Evolutionary conservation across 92 coral and sea anemone genomes (phyloP).

Genomic region (Actinernus sp.): DNA sequence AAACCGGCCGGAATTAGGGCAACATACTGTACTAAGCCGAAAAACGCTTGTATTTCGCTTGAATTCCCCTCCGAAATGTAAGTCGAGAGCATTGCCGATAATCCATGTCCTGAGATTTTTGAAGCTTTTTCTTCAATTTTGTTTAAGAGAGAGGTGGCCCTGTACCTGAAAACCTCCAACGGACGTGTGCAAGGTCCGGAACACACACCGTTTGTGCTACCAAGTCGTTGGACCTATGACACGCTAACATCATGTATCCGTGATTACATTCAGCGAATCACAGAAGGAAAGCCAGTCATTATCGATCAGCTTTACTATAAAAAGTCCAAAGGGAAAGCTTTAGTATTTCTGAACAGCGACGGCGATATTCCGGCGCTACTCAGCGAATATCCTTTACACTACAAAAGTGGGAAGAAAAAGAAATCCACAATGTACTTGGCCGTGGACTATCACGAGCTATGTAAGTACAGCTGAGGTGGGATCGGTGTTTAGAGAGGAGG

Average conservation of each 20-base stretch:
- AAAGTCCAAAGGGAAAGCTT: constrained; percentile 23
- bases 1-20: too few relatives aligned
- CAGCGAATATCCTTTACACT: constrained; percentile 22
- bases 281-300: background rate
- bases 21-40: too few relatives aligned
- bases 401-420: constrained; percentile 1
- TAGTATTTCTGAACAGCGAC: constrained; percentile 39
- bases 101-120: too few relatives aligned
- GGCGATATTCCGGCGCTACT: constrained; percentile 28
- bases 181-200: constrained; percentile 45
- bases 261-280: background rate
- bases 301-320: constrained; percentile 25
- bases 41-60: too few relatives aligned
- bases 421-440: constrained; percentile 14
- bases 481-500: too few relatives aligned
- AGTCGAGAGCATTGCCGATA: too few relatives aligned
- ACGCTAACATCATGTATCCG: constrained; percentile 6
- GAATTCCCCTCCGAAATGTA: too few relatives aligned
- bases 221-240: constrained; percentile 41
- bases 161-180: constrained; percentile 36
- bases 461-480: too few relatives aligned
- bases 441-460: too few relatives aligned
- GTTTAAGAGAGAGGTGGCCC: constrained; percentile 29
- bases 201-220: constrained; percentile 48
- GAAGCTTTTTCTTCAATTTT: too few relatives aligned